Base-by-base conservation (phyloP, 2,797 vertebrate species). In the Gallinago solitaria region DNA sequence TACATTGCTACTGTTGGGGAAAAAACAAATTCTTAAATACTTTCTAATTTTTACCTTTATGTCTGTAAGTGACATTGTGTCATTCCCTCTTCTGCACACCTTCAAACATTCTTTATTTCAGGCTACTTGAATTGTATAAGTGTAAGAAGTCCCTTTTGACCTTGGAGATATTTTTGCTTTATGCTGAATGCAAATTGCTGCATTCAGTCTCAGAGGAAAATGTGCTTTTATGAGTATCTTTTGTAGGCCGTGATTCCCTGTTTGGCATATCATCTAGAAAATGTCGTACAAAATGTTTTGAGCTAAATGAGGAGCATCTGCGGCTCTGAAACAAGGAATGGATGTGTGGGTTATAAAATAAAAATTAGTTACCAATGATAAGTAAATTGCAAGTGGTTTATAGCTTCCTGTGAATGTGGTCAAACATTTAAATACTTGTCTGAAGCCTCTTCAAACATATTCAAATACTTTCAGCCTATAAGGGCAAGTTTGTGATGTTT, bases 221-320 rank as follows among this genome's bases (percentile, higher is more conserved):
- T 81, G 75, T 5, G 56, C 33, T 89, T 96, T 91, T 83, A 94
- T 70, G 73, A 92, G 75, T 71, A 91, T 17, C 47, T 89, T 83
- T 94, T 90, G 83, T 77, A 96, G 87, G 59, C 63, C 48, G 91
- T 87, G 83, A 91, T 93, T 76, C 73, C 91, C 54, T 60, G 28
- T 90, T 83, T 83, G 57, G 43, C 54, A 67, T 67, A 54, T 91
- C 47, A 91, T 87, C 77, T 85, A 76, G 80, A 89, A 90, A 94
- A 87, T 83, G 39, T 69, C 9, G 12, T 87, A 60, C 32, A 87
- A 92, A 94, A 85, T 86, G 45, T 90, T 95, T 96, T 86, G 57
- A 93, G 53, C 54, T 92, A 92, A 95, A 89, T 89, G 76, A 95
- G 59, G 43, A 96, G 82, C 86, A 95, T 93, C 88, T 96, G 79